Percentiles rank a stretch among this genome's conserved stretches.
phyloP scores from a whole-genome alignment of 2,888 invertebrate genomes.

The Drosophila anomalipes region DNA sequence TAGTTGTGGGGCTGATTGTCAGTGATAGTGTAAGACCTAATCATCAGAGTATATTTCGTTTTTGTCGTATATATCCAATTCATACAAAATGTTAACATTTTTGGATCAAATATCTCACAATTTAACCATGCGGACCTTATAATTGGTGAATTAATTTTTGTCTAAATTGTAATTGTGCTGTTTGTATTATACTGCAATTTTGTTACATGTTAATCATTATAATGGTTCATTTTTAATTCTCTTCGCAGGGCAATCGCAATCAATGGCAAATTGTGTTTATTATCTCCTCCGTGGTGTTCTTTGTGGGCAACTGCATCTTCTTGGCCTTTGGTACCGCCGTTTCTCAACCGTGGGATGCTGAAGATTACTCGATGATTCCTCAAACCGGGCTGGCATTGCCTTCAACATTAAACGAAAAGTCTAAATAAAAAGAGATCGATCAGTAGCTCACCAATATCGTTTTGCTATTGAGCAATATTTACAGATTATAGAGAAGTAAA shows the following conservation, averaged over 20 bases:
- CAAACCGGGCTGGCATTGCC: conserved; percentile 18
- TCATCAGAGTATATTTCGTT: neutral
- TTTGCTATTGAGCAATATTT: neutral
- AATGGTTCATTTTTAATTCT: neutral
- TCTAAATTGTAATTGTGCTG: too few species aligned
- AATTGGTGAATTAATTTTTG: neutral
- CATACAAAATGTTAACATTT: neutral
- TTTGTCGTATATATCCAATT: neutral
- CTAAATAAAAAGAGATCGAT: neutral
- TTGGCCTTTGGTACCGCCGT: conserved; percentile 88
- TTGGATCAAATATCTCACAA: neutral
- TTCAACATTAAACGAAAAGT: neutral
- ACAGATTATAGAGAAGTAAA: neutral
- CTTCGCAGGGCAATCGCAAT: conserved; percentile 83
- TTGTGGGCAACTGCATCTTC: conserved; percentile 89
- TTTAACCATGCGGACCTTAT: neutral
- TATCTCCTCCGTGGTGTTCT: conserved; percentile 88
- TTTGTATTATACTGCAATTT: neutral
- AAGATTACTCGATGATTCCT: conserved; percentile 79
- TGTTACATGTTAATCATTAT: neutral
- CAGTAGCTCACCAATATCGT: neutral
- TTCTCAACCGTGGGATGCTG: conserved; percentile 90
- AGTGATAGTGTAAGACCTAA: conserved; percentile 58
- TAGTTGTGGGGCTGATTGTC: conserved; percentile 87
- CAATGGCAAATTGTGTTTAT: conserved; percentile 92